phyloP scores from a whole-genome alignment of 2,888 invertebrate species.

The Myathropa florea region DNA sequence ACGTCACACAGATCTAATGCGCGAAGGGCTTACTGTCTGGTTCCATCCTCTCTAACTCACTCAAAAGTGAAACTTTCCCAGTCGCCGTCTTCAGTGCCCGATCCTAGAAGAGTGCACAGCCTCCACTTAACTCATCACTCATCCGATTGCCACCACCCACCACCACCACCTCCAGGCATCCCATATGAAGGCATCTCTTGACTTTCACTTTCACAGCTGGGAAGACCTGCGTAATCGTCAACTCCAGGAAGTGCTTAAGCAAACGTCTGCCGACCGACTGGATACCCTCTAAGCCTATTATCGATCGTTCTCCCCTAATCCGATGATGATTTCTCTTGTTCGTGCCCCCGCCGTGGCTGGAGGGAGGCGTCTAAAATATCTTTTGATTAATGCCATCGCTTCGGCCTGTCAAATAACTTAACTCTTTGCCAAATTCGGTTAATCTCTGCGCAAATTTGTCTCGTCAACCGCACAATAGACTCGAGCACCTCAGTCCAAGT shows the following conservation, averaged over 20 bases:
- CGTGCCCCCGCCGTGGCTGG: not conserved
- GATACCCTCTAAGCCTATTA: constrained; percentile 36
- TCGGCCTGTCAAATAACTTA: constrained; percentile 35
- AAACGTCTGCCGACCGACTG: too few relatives aligned
- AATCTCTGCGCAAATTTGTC: constrained; percentile 31
- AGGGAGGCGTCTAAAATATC: not conserved
- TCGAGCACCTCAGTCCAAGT: too few relatives aligned
- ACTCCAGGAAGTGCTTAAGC: constrained; percentile 1
- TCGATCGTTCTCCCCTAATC: constrained; percentile 19
- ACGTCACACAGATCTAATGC: too few relatives aligned
- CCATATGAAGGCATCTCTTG: not conserved
- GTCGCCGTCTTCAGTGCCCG: not conserved
- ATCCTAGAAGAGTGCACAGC: not conserved
- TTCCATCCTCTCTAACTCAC: not conserved
- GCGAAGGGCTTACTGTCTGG: too few relatives aligned
- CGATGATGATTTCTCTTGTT: constrained; percentile 29
- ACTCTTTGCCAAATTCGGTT: constrained; percentile 47
- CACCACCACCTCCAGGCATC: not conserved
- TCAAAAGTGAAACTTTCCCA: not conserved
- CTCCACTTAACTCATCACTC: not conserved
- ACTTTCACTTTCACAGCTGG: not conserved
- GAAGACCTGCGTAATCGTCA: not conserved
- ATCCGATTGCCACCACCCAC: not conserved
- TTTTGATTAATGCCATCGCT: constrained; percentile 45
- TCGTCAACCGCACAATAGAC: constrained; percentile 32